phyloP scores from a whole-genome alignment of 1,140 invertebrate species.

The Bombus superbus region DNA sequence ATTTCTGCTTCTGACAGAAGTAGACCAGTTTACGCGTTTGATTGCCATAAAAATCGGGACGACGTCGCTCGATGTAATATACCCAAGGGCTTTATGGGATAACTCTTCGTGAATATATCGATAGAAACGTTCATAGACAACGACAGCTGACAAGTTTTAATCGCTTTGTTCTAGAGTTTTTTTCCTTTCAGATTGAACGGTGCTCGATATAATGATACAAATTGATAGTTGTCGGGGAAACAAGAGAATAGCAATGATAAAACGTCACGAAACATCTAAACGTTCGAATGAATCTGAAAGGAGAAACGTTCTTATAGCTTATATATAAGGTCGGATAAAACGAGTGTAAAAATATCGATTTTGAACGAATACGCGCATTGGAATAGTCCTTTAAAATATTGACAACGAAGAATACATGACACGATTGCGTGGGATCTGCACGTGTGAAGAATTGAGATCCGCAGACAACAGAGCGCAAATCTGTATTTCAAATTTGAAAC shows the following conservation, averaged over 20 bases:
- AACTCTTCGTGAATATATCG: neutral
- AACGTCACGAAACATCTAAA: neutral
- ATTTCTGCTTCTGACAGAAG: too few relatives aligned
- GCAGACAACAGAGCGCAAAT: neutral
- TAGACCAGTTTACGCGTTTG: neutral
- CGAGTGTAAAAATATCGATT: neutral
- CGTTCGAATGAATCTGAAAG: neutral
- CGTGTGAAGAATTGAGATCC: neutral
- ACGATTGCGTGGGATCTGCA: neutral
- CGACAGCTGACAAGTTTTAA: neutral
- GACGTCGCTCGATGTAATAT: neutral
- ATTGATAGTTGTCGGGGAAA: neutral
- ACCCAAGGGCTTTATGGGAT: neutral
- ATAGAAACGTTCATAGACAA: neutral
- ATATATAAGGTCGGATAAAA: neutral
- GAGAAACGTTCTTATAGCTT: neutral
- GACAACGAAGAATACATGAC: neutral
- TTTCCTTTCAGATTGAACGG: neutral
- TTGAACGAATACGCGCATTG: neutral
- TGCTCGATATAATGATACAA: neutral
- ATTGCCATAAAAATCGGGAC: neutral
- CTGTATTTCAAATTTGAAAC: neutral
- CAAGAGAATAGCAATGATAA: too few relatives aligned
- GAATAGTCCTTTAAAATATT: neutral
- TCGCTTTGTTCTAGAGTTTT: neutral